A percentile compares a stretch with the other conserved stretches of the same genome.
Evolutionary conservation across 92 coral and sea anemone genomes (phyloP).

Genomic region (Siderastrea radians): DNA sequence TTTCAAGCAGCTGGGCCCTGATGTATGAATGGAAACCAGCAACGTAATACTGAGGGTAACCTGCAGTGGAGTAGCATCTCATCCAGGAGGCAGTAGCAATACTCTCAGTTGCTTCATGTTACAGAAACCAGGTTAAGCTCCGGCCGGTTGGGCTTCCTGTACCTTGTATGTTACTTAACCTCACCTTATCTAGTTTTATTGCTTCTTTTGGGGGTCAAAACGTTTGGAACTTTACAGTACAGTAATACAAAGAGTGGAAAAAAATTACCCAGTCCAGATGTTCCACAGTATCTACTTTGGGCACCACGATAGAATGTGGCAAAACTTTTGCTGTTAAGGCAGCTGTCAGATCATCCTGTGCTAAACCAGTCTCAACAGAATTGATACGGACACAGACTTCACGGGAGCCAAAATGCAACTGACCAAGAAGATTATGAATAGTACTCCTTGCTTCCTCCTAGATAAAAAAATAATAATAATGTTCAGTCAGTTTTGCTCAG

Average conservation of each 20-base stretch:
- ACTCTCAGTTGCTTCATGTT: too few species aligned
- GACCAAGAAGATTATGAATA: slow-evolving; percentile 77
- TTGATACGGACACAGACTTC: slow-evolving; percentile 95
- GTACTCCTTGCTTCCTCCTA: slow-evolving; percentile 93
- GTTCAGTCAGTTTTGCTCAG: neutral
- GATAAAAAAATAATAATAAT: neutral
- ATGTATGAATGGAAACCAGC: too few species aligned
- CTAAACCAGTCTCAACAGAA: slow-evolving; percentile 88
- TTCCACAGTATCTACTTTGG: slow-evolving; percentile 91
- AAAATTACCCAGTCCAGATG: slow-evolving; percentile 87
- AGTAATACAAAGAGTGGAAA: neutral
- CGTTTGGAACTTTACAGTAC: neutral
- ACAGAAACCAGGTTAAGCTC: too few species aligned
- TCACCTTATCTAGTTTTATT: too few species aligned
- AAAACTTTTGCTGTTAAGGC: slow-evolving; percentile 74
- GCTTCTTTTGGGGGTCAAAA: too few species aligned
- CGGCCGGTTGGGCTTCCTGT: too few species aligned
- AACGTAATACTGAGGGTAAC: too few species aligned
- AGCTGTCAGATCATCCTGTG: slow-evolving; percentile 85
- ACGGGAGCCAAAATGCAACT: slow-evolving; percentile 85
- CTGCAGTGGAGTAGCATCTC: too few species aligned
- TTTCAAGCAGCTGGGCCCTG: too few species aligned
- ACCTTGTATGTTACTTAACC: too few species aligned
- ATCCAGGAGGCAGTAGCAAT: too few species aligned
- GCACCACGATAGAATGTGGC: slow-evolving; percentile 93